A percentile compares a stretch with the other conserved stretches of the same genome.
phyloP scores from a whole-genome alignment of 2,888 invertebrate genomes.

The Oconnorella tubifera region DNA sequence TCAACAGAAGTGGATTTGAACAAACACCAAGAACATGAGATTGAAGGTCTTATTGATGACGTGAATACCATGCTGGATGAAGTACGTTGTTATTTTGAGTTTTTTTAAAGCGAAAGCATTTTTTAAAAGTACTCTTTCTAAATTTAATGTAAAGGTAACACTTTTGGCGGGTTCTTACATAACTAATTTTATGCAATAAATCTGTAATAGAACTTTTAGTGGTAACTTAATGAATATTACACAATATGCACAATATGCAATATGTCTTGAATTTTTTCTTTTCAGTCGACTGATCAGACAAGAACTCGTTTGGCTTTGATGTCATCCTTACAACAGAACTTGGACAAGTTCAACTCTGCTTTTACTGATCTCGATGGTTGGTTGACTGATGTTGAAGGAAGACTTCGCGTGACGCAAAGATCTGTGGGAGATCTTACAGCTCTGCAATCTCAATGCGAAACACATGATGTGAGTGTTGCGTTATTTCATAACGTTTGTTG shows the following conservation, averaged over 20 bases:
- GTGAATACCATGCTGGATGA: constrained; percentile 10
- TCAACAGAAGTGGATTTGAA: not conserved
- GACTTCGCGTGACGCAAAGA: constrained; percentile 8
- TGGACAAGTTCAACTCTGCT: not conserved
- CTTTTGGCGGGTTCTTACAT: not conserved
- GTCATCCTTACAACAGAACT: not conserved
- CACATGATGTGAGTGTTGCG: constrained; percentile 6
- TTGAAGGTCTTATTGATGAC: constrained; percentile 6
- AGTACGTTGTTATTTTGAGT: no score
- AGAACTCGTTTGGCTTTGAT: not conserved
- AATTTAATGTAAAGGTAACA: not conserved
- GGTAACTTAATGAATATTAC: no score
- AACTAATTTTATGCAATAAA: not conserved
- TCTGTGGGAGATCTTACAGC: constrained; percentile 10
- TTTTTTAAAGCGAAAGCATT: no score
- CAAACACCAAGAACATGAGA: constrained; percentile 10
- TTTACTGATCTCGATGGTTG: constrained; percentile 43
- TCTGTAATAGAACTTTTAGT: no score
- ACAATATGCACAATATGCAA: not conserved
- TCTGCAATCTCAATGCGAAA: constrained; percentile 8
- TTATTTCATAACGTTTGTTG: no score
- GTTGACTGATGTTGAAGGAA: constrained; percentile 40
- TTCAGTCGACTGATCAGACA: not conserved
- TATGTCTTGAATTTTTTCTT: not conserved
- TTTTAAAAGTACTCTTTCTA: not conserved